These are phyloP conservation scores for Gobio occitaniae DNA, from an alignment of 2,797 vertebrate species.

Conservation along the genomic window DNA sequence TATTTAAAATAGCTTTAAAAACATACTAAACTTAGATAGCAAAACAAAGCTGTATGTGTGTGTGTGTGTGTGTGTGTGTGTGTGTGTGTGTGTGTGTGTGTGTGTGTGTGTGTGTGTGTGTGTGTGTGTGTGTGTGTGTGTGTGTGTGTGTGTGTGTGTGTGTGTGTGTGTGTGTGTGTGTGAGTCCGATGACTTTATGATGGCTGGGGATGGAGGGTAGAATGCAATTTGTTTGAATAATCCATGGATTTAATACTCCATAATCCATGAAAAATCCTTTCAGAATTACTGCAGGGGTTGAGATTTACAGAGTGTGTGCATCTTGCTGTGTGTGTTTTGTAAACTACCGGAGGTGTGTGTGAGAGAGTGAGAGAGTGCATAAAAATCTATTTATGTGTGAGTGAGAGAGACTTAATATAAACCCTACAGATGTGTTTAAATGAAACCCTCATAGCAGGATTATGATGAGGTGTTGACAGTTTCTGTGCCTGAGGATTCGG, in stretches of 20 bases:
- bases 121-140: constrained; percentile 42
- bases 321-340: constrained; percentile 68
- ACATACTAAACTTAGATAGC: too few species aligned
- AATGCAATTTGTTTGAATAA: constrained; percentile 87
- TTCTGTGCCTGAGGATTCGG: neutral
- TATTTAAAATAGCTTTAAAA: too few species aligned
- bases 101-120: neutral
- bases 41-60: too few species aligned
- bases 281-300: constrained; percentile 76
- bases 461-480: constrained; percentile 30
- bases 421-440: constrained; percentile 24
- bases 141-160: constrained; percentile 37
- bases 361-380: constrained; percentile 55
- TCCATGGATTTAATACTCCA: constrained; percentile 85
- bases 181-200: constrained; percentile 72
- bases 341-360: constrained; percentile 26
- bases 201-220: constrained; percentile 67
- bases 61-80: neutral
- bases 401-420: neutral
- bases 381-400: constrained; percentile 67
- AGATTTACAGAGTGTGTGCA: constrained; percentile 78
- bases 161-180: constrained; percentile 49
- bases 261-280: constrained; percentile 84
- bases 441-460: constrained; percentile 25
- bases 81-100: neutral